Conservation (phyloP, 2,888 invertebrate species). For the Barypeithes pellucidus region DNA sequence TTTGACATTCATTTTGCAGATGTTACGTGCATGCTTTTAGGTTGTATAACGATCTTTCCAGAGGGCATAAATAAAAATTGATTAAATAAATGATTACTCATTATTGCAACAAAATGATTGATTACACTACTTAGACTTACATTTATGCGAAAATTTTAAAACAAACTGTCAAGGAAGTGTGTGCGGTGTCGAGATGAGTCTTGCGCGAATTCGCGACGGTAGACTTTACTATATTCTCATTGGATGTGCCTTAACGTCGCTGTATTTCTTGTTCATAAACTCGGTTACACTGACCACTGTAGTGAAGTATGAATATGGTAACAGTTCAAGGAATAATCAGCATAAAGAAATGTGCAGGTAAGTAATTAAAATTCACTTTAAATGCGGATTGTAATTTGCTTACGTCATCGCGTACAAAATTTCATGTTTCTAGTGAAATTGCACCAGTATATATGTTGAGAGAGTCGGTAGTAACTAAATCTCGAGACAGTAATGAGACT, state of each 20-base stretch:
- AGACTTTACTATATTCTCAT: conserved; percentile 23
- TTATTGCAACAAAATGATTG: conserved; percentile 21
- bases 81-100: conserved; percentile 19
- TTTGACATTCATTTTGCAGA: no score
- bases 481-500: no score
- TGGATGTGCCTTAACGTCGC: conserved; percentile 32
- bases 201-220: conserved; percentile 20
- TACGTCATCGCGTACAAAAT: no score
- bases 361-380: background rate
- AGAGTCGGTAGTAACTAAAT: no score
- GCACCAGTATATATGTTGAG: no score
- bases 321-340: conserved; percentile 29
- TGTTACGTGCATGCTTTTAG: no score
- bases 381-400: no score
- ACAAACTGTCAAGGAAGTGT: conserved; percentile 13
- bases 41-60: no score
- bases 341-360: conserved; percentile 41
- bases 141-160: background rate
- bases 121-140: background rate
- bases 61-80: conserved; percentile 17
- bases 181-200: conserved; percentile 22
- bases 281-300: background rate
- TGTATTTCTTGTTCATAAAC: conserved; percentile 28
- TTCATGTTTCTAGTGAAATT: no score
- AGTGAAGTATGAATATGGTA: background rate